phyloP scores from a whole-genome alignment of 2,888 invertebrate genomes.

The Aphodius sticticus region DNA sequence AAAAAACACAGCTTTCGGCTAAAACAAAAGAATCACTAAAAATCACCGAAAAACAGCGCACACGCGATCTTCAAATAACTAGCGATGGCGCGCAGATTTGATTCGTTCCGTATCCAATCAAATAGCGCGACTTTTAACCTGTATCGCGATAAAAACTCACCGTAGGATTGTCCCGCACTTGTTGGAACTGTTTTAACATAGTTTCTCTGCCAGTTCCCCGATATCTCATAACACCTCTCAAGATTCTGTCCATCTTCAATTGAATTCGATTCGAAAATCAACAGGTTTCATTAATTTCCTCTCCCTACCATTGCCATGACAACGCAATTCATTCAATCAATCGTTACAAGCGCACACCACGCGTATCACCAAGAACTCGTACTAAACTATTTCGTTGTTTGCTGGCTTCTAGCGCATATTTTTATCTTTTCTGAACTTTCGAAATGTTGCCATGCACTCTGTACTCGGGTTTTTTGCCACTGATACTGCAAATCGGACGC shows the following conservation, averaged over 20 bases:
- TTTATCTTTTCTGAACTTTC: conserved; percentile 19
- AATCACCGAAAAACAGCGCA: conserved; percentile 29
- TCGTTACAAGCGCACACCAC: not conserved
- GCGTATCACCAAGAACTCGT: conserved; percentile 6
- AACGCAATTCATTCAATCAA: not conserved
- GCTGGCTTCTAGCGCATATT: conserved; percentile 10
- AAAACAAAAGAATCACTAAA: conserved; percentile 55
- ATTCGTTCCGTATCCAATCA: not conserved
- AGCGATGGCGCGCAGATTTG: not conserved
- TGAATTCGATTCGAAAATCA: conserved; percentile 6
- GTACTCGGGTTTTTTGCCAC: conserved; percentile 10
- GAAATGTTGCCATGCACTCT: conserved; percentile 7
- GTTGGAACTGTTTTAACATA: conserved; percentile 92
- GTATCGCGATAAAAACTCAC: conserved; percentile 63
- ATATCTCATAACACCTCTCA: conserved; percentile 91
- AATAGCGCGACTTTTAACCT: conserved; percentile 17
- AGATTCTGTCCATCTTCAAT: conserved; percentile 80
- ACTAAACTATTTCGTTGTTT: conserved; percentile 16
- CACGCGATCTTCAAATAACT: conserved; percentile 23
- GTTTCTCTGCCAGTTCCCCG: conserved; percentile 79
- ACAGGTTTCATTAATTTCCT: conserved; percentile 23
- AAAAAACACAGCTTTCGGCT: conserved; percentile 97
- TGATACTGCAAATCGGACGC: not conserved
- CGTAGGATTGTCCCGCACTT: conserved; percentile 88
- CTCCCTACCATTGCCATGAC: not conserved